phyloP scores from a whole-genome alignment of 2,888 invertebrate genomes.

The Gryllus longicercus region DNA sequence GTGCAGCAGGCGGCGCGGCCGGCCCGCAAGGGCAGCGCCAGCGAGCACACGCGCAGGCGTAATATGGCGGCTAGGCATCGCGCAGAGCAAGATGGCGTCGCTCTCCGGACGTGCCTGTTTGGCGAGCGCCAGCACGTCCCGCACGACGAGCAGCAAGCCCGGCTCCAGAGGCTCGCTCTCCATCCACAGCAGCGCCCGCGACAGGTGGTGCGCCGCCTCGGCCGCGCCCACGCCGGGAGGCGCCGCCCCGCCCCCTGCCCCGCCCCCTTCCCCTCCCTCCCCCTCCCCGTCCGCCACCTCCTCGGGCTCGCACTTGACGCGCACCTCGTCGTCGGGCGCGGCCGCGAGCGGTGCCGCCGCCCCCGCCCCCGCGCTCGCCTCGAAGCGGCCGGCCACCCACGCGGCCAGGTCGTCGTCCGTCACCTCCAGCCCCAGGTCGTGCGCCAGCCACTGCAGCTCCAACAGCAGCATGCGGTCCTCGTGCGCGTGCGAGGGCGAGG shows the following conservation, averaged over 20 bases:
- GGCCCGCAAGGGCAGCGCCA: no score
- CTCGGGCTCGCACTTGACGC: conserved; percentile 35
- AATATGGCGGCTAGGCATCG: not conserved
- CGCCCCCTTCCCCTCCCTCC: conserved; percentile 24
- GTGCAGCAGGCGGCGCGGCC: no score
- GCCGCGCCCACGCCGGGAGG: conserved; percentile 44
- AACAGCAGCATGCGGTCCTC: conserved; percentile 41
- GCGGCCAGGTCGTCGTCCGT: conserved; percentile 42
- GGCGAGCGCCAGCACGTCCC: conserved; percentile 43
- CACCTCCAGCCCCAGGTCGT: conserved; percentile 44
- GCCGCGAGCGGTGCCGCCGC: conserved; percentile 23
- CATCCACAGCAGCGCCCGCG: conserved; percentile 51
- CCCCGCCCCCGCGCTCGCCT: conserved; percentile 39
- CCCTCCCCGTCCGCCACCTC: conserved; percentile 35
- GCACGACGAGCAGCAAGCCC: conserved; percentile 41
- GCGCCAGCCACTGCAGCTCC: conserved; percentile 43
- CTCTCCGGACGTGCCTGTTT: conserved; percentile 42
- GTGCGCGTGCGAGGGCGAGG: conserved; percentile 30
- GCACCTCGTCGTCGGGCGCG: conserved; percentile 29
- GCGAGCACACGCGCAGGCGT: no score
- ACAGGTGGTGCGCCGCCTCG: conserved; percentile 47
- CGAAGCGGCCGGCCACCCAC: conserved; percentile 36
- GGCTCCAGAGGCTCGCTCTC: conserved; percentile 52
- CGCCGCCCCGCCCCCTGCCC: conserved; percentile 21
- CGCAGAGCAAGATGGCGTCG: conserved; percentile 22